These are phyloP conservation scores for Drosophila demipolita DNA, from an alignment of 2,888 invertebrate species.

Conservation along the genomic window DNA sequence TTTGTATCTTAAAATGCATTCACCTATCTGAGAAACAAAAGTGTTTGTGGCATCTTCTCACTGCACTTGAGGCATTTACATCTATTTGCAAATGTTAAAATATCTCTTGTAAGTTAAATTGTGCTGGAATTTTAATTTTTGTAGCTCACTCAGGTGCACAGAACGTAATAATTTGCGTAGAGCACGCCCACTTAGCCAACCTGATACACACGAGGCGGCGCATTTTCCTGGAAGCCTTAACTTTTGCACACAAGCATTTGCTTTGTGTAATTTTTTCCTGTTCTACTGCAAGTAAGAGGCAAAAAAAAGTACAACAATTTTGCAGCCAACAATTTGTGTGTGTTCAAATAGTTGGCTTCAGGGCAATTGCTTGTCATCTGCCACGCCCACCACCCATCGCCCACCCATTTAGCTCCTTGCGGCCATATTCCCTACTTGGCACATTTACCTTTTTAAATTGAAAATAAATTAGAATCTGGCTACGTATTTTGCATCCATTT, in stretches of 20 bases:
- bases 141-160: conserved; percentile 24
- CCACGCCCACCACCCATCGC: conserved; percentile 36
- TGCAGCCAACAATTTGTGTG: conserved; percentile 64
- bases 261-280: conserved; percentile 69
- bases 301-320: conserved; percentile 8
- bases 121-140: conserved; percentile 63
- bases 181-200: conserved; percentile 22
- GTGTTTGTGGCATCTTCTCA: conserved; percentile 8
- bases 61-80: conserved; percentile 34
- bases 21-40: not conserved
- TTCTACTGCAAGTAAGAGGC: conserved; percentile 7
- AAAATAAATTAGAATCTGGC: conserved; percentile 80
- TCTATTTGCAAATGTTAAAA: conserved; percentile 8
- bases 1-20: conserved; percentile 5
- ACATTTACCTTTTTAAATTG: conserved; percentile 80
- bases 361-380: conserved; percentile 63
- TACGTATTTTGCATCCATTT: conserved; percentile 79
- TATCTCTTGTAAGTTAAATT: conserved; percentile 40
- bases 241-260: conserved; percentile 72
- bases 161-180: conserved; percentile 38
- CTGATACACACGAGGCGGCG: conserved; percentile 27
- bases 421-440: conserved; percentile 40
- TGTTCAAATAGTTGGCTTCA: conserved; percentile 71
- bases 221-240: conserved; percentile 60
- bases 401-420: conserved; percentile 8